Evolutionary conservation across 1,140 invertebrate species (phyloP).

Genomic region (Trissolcus basalis): DNA sequence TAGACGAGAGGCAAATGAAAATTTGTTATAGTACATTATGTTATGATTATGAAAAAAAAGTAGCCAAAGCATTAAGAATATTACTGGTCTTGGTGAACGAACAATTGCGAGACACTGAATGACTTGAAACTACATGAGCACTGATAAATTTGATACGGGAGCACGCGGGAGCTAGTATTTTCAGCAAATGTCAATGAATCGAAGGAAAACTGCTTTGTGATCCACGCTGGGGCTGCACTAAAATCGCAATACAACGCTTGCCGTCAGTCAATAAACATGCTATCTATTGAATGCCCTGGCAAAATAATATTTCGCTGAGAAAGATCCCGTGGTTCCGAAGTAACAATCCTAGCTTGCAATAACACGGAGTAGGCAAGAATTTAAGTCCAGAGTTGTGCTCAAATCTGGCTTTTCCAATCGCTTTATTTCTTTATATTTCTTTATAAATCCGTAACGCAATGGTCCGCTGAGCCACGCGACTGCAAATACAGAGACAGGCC

Average conservation of each 20-base stretch:
- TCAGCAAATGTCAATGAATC: constrained; percentile 7
- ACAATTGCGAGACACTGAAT: not conserved
- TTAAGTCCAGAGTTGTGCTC: not conserved
- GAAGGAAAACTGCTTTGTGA: constrained; percentile 16
- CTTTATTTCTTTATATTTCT: constrained; percentile 22
- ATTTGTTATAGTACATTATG: no score
- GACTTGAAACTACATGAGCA: not conserved
- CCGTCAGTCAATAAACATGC: constrained; percentile 28
- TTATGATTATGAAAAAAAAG: no score
- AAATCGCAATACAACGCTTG: constrained; percentile 20
- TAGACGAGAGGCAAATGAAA: no score
- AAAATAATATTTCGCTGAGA: constrained; percentile 29
- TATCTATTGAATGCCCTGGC: constrained; percentile 10
- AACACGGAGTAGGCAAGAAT: constrained; percentile 10
- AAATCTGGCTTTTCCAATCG: constrained; percentile 3
- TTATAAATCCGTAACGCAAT: not conserved
- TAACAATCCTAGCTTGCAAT: constrained; percentile 5
- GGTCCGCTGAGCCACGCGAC: not conserved
- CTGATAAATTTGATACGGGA: constrained; percentile 10
- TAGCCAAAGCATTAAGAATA: constrained; percentile 2
- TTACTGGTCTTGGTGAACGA: not conserved
- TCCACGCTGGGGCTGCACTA: constrained; percentile 9
- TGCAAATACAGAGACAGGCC: constrained; percentile 29
- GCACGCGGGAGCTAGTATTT: constrained; percentile 3
- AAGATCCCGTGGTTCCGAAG: constrained; percentile 21